phyloP scores from a whole-genome alignment of 1,140 invertebrate genomes.

The Gyrodactylus bullatarudis region DNA sequence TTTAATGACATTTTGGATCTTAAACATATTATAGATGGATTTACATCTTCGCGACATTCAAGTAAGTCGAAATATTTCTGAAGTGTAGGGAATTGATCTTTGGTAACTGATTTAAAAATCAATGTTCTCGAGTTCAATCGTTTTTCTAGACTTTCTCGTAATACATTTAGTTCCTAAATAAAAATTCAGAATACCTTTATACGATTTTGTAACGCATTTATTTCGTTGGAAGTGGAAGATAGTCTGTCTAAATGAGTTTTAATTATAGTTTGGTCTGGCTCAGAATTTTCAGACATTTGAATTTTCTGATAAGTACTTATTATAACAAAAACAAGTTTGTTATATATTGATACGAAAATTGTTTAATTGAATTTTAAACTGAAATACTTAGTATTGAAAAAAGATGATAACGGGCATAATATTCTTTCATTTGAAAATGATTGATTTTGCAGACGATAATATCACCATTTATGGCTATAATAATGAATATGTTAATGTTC shows the following conservation, averaged over 20 bases:
- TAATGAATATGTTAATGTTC: background rate
- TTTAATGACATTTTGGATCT: background rate
- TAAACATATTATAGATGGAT: background rate
- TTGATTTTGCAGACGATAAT: background rate
- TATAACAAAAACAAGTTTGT: too few relatives aligned
- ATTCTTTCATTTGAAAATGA: background rate
- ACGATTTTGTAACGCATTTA: background rate
- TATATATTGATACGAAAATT: too few relatives aligned
- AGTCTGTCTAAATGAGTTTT: background rate
- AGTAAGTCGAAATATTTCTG: background rate
- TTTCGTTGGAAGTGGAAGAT: background rate
- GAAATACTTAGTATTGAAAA: too few relatives aligned
- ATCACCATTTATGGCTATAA: background rate
- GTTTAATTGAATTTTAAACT: too few relatives aligned
- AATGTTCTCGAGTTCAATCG: background rate
- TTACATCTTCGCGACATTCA: background rate
- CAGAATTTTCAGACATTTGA: too few relatives aligned
- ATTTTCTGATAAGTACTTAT: too few relatives aligned
- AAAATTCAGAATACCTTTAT: background rate
- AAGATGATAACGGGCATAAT: too few relatives aligned
- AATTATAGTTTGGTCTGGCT: background rate
- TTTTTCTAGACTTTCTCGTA: background rate
- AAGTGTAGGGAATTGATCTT: background rate
- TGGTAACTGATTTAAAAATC: background rate
- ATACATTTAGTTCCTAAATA: background rate